phyloP scores from a whole-genome alignment of 2,888 invertebrate genomes.

The Fragum sueziense region DNA sequence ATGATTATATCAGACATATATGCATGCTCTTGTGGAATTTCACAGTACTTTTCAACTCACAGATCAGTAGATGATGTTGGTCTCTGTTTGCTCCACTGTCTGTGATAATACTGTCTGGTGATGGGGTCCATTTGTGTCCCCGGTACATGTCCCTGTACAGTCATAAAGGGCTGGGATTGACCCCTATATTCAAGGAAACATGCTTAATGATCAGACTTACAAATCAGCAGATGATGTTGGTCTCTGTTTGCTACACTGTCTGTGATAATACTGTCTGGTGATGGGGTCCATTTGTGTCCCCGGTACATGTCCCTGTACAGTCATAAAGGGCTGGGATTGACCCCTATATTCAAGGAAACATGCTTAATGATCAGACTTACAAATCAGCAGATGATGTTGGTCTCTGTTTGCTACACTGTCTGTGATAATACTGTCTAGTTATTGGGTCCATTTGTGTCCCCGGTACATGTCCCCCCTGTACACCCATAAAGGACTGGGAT shows the following conservation, averaged over 20 bases:
- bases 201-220: not conserved
- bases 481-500: slow-evolving; percentile 44
- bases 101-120: slow-evolving; percentile 72
- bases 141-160: slow-evolving; percentile 32
- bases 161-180: slow-evolving; percentile 47
- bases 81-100: slow-evolving; percentile 62
- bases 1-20: no score
- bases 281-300: slow-evolving; percentile 71
- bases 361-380: slow-evolving; percentile 23
- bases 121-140: slow-evolving; percentile 70
- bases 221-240: slow-evolving; percentile 4
- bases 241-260: slow-evolving; percentile 61
- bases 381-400: slow-evolving; percentile 4
- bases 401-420: slow-evolving; percentile 61
- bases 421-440: slow-evolving; percentile 73
- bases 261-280: slow-evolving; percentile 73
- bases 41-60: no score
- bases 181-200: slow-evolving; percentile 42
- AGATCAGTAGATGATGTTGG: slow-evolving; percentile 7
- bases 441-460: slow-evolving; percentile 70
- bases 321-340: slow-evolving; percentile 48
- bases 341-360: slow-evolving; percentile 48
- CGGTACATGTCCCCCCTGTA: slow-evolving; percentile 35
- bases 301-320: slow-evolving; percentile 34
- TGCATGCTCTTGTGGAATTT: no score